Evolutionary conservation across 2,888 invertebrate genomes (phyloP), one percentile per base, ranked within the genome.

Genomic region (Leptopilina drosophilae): DNA sequence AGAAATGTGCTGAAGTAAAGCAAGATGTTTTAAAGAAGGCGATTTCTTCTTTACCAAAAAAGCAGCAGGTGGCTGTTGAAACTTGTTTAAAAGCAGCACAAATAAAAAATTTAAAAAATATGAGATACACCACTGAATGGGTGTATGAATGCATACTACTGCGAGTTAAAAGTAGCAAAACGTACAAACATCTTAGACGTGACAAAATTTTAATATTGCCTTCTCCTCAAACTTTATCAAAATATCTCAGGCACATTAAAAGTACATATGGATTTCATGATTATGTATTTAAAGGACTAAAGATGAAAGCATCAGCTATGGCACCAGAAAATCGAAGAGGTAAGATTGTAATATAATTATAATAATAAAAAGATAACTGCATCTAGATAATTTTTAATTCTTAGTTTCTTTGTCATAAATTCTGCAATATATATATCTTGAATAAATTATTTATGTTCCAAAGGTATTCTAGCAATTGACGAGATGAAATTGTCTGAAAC

Each of bases 271-370:
- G 79, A 33, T 81, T 78, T 40, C 26, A 78, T 14, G 67, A 76
- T n/a, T 42, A 9, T 33, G 65, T 79, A 9, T 81, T 81, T 62
- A n/a, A 69, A 42, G 40, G 33, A 15, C 15, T 0, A 82, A 85
- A 78, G 80, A 9, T 67, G 42, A 84, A 7, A 77, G 69, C 14
- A 80, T 75, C 4, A 85, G 85, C 78, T 84, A 82, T 20, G 84
- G 84, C 9, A 59, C 69, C 26, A 85, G 86, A 84, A 33, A 33
- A 33, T 33, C 33, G 33, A 33, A 33, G 33, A 33, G 33, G 33
- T 33, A 33, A 33, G 33, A 33, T 33, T 33, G 33, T 33, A 33
- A 33, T 33, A 33, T 33, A 33, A 33, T 33, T 33, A 33, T 33
- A 33, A 33, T 33, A 33, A 33, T 33, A 33, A 80, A 79, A 66